Evolutionary conservation across 2,888 invertebrate genomes (phyloP), one percentile per base, ranked within the genome.

Genomic region (Eurois occulta): DNA sequence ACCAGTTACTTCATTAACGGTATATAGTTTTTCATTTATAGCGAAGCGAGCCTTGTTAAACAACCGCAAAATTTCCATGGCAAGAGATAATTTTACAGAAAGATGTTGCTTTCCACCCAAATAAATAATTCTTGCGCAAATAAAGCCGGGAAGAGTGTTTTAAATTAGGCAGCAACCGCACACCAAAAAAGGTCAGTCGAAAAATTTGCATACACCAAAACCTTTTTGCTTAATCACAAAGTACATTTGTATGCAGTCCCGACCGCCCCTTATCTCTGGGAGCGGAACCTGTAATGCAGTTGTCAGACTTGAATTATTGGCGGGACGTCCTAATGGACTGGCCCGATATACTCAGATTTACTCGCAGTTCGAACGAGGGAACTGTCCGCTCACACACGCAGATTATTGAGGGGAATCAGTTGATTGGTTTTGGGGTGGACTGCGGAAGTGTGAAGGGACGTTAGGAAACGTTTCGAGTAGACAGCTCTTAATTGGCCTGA

Each of bases 221-320:
- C 75, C 78, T 84, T 84, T 84, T 86, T 86, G 83, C 78, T 75
- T 84, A 82, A 84, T 84, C 83, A 75, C 73, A 73, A 75, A 67
- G 72, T 75, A 78, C 73, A 86, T 84, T 84, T 85, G 84, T 80
- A 85, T 86, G 86, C 85, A 75, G 84, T 69, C 73, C 72, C 52
- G 66, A 41, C 38, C 75, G 46, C 66, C 64, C 65, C 80, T 85
- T 85, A 86, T 85, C 85, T 74, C 66, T 76, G 43, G 32, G 41
- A 85, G 64, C 71, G 72, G 76, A 84, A 76, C 80, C 74, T 87
- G 86, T 86, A 87, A 87, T 87, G 86, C 81, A 85, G 76, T 81
- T 87, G 86, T 86, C 87, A 80, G 81, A 75, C 71, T 64, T 87
- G 73, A 86, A 84, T 81, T 86, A 86, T 87, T 71, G 87, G 75